A percentile compares a stretch with the other conserved stretches of the same genome.
Conservation (phyloP, 2,888 invertebrate genomes). For the Cataglyphis cursor region DNA sequence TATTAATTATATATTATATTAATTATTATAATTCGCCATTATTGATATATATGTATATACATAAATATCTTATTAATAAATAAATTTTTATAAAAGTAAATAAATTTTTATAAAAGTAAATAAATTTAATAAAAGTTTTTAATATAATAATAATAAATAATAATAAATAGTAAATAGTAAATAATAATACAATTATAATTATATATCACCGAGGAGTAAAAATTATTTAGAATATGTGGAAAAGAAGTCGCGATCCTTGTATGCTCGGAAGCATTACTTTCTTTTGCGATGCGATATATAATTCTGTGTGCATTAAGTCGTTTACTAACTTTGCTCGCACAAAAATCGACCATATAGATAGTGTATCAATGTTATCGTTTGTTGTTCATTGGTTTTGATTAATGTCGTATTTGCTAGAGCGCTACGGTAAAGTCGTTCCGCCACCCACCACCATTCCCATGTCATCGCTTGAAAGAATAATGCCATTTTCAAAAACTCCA, state of each 20-base stretch:
- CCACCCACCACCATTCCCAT: conserved; percentile 82
- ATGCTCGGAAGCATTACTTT: neutral
- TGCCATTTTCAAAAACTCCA: conserved; percentile 71
- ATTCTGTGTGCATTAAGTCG: neutral
- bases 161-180: neutral
- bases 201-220: neutral
- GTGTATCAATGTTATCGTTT: conserved; percentile 69
- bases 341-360: conserved; percentile 81
- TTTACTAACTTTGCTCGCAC: conserved; percentile 73
- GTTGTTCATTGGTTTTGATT: conserved; percentile 61
- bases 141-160: too few relatives aligned
- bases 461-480: conserved; percentile 74
- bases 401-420: conserved; percentile 67
- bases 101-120: too few relatives aligned
- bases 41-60: neutral
- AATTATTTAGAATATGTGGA: neutral
- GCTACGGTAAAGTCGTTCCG: conserved; percentile 75
- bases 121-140: too few relatives aligned
- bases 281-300: neutral
- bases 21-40: neutral
- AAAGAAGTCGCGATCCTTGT: neutral
- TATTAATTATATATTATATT: neutral
- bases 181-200: neutral
- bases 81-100: too few relatives aligned
- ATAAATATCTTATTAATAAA: neutral